A percentile compares a stretch with the other conserved stretches of the same genome.
These are phyloP conservation scores for Stomorhina lunata DNA, from an alignment of 2,888 invertebrate species.

Conservation along the genomic window DNA sequence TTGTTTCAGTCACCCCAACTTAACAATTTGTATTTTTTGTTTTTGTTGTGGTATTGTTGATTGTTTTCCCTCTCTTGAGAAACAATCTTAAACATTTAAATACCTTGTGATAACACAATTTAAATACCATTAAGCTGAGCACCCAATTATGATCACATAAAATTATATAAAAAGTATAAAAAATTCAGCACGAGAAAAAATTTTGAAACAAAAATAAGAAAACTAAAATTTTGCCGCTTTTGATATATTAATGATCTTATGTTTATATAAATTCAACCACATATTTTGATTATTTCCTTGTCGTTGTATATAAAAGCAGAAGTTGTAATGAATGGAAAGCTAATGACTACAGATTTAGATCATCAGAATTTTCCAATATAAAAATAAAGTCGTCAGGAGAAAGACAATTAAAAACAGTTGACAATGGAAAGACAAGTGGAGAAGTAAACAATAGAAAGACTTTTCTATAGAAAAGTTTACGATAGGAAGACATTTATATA, in stretches of 20 bases:
- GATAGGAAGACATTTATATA: no score
- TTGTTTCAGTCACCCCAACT: constrained; percentile 59
- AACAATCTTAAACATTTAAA: constrained; percentile 74
- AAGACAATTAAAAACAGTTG: no score
- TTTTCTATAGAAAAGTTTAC: no score
- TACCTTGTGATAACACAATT: constrained; percentile 78
- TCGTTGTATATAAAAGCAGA: constrained; percentile 44
- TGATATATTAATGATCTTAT: constrained; percentile 63
- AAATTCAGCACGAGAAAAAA: constrained; percentile 16
- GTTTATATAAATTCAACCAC: constrained; percentile 23
- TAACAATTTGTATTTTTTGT: constrained; percentile 29
- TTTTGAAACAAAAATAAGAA: constrained; percentile 53
- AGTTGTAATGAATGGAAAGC: background rate
- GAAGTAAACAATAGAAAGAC: no score
- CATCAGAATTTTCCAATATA: no score
- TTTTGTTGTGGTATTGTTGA: background rate
- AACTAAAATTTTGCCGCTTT: constrained; percentile 56
- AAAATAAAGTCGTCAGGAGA: no score
- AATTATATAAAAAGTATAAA: constrained; percentile 1
- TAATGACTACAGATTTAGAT: no score
- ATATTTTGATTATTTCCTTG: constrained; percentile 60
- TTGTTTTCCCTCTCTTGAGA: background rate
- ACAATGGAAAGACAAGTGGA: no score
- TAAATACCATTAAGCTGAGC: constrained; percentile 79
- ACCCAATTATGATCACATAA: constrained; percentile 74